Evolutionary conservation across 2,888 invertebrate genomes (phyloP).

Genomic region (Drosophila affinis): DNA sequence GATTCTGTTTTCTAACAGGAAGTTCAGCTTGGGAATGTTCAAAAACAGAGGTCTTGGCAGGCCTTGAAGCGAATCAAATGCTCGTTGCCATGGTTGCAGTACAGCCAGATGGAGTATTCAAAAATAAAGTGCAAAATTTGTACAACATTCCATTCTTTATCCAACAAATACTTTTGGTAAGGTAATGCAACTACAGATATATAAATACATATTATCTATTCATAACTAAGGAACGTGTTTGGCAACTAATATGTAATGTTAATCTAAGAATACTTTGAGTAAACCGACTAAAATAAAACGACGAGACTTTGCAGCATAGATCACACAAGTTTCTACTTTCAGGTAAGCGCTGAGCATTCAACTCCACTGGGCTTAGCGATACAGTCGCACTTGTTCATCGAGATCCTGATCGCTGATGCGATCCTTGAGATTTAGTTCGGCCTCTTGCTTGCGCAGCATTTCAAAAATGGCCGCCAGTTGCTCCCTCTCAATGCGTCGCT

Average conservation of each 20-base stretch:
- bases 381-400: conserved; percentile 82
- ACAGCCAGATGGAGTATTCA: no score
- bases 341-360: conserved; percentile 30
- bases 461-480: conserved; percentile 84
- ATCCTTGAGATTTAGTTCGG: conserved; percentile 82
- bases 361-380: conserved; percentile 68
- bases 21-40: not conserved
- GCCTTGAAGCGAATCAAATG: not conserved
- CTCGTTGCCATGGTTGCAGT: not conserved
- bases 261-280: not conserved
- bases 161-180: conserved; percentile 4
- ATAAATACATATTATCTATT: conserved; percentile 12
- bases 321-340: conserved; percentile 49
- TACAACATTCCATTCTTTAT: conserved; percentile 13
- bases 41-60: not conserved
- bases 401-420: conserved; percentile 80
- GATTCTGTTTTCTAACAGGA: conserved; percentile 5
- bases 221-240: conserved; percentile 22
- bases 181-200: conserved; percentile 16
- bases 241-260: conserved; percentile 15
- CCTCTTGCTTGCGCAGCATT: conserved; percentile 83
- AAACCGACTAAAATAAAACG: conserved; percentile 1
- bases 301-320: conserved; percentile 27
- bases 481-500: conserved; percentile 82
- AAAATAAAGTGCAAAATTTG: not conserved